Percentiles rank a stretch among this genome's conserved stretches.
These are phyloP conservation scores for Ganaspis sp. DNA, from an alignment of 1,140 invertebrate genomes.

Conservation along the genomic window DNA sequence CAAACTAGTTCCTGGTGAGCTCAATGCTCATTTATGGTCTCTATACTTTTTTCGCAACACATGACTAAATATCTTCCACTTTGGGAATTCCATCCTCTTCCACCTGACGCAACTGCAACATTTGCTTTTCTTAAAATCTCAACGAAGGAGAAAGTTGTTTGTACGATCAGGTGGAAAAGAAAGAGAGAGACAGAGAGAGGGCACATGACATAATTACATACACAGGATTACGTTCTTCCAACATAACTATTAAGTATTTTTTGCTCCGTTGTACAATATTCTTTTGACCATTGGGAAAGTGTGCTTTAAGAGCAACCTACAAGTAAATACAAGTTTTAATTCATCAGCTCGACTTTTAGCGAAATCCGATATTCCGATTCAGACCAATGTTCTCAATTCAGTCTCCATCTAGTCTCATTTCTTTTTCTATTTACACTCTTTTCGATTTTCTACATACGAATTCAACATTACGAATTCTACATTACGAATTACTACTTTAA, in stretches of 20 bases:
- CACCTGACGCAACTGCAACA: conserved; percentile 47
- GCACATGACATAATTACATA: conserved; percentile 70
- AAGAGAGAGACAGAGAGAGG: conserved; percentile 54
- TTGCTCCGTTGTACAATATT: conserved; percentile 30
- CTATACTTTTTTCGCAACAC: background rate
- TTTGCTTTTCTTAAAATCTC: conserved; percentile 37
- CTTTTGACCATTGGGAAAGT: background rate
- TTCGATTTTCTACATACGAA: too few relatives aligned
- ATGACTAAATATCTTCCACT: background rate
- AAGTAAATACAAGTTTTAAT: background rate
- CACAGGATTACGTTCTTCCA: conserved; percentile 53
- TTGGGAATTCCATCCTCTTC: conserved; percentile 9
- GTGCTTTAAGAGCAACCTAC: background rate
- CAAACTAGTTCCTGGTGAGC: background rate
- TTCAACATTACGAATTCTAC: too few relatives aligned
- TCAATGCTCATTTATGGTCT: background rate
- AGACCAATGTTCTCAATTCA: background rate
- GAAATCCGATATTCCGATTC: background rate
- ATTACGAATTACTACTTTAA: too few relatives aligned
- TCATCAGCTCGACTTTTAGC: background rate
- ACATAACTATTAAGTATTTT: conserved; percentile 34
- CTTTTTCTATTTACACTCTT: too few relatives aligned
- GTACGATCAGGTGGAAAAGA: conserved; percentile 52
- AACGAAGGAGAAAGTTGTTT: conserved; percentile 62
- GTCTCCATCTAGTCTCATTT: too few relatives aligned